A percentile compares a stretch with the other conserved stretches of the same genome.
Conservation (phyloP, 2,113 vertebrate species). For the Gadus macrocephalus region DNA sequence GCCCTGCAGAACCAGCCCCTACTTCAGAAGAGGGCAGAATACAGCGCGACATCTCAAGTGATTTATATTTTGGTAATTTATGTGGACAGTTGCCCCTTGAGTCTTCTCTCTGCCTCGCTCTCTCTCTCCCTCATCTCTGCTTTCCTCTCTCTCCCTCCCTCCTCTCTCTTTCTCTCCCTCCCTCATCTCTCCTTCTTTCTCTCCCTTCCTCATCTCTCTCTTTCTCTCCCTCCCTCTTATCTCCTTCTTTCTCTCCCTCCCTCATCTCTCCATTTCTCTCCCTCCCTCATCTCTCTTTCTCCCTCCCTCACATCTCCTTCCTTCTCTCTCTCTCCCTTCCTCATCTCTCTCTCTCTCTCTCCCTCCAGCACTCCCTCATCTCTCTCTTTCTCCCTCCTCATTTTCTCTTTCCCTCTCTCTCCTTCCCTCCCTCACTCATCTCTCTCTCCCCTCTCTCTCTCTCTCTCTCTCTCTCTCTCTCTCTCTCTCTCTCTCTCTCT, state of each 20-base stretch:
- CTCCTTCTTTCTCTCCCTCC: background rate
- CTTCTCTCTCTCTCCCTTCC: background rate
- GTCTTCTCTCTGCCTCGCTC: background rate
- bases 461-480: background rate
- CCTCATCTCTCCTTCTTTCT: background rate
- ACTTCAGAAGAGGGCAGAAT: background rate
- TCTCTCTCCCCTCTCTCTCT: background rate
- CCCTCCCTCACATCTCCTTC: background rate
- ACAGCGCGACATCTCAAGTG: constrained; percentile 1
- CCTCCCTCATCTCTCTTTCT: background rate
- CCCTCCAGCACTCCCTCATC: background rate
- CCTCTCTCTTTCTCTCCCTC: background rate
- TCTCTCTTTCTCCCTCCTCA: constrained; percentile 2
- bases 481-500: background rate
- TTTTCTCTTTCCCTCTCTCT: background rate
- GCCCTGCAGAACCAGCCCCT: background rate
- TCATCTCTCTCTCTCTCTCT: constrained; percentile 9
- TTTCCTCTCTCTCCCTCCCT: background rate
- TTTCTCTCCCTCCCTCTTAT: constrained; percentile 2
- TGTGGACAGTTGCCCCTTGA: constrained; percentile 52
- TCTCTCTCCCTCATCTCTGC: constrained; percentile 12
- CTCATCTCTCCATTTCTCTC: background rate
- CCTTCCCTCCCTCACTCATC: constrained; percentile 10
- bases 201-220: background rate
- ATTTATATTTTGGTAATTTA: constrained; percentile 62